Evolutionary conservation across 2,797 vertebrate genomes (phyloP).

Genomic region (Artibeus jamaicensis): DNA sequence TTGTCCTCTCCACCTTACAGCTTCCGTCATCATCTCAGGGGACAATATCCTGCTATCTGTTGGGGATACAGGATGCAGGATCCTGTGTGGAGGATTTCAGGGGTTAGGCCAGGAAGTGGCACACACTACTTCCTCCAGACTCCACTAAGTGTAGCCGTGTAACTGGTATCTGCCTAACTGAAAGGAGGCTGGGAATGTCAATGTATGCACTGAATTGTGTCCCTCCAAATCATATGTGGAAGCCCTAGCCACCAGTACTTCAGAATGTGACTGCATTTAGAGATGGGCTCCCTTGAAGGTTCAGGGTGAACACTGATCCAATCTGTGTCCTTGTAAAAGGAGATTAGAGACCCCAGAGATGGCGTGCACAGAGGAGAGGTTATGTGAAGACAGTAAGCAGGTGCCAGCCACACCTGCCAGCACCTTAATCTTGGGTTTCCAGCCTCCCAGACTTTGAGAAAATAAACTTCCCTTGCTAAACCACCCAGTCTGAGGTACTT

Average conservation of each 20-base stretch:
- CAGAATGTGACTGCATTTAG: background rate
- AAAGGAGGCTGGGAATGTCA: background rate
- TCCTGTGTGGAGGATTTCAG: background rate
- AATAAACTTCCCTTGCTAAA: background rate
- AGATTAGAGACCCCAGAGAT: background rate
- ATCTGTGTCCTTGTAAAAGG: background rate
- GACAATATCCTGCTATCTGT: background rate
- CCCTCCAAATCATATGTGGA: background rate
- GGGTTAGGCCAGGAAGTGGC: background rate
- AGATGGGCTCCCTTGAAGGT: background rate
- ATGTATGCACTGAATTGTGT: background rate
- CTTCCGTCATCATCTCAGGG: background rate
- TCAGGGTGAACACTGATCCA: background rate
- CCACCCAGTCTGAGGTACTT: background rate
- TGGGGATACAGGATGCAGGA: background rate
- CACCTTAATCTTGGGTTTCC: background rate
- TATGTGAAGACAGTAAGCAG: background rate
- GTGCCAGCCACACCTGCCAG: background rate
- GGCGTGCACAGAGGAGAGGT: background rate
- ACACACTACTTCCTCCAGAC: background rate
- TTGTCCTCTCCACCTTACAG: background rate
- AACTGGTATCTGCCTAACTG: background rate
- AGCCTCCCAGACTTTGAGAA: background rate
- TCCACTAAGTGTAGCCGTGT: background rate
- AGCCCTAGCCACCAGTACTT: background rate